These are phyloP conservation scores for Artemia sinica DNA, from an alignment of 2,888 invertebrate genomes.

Conservation along the genomic window DNA sequence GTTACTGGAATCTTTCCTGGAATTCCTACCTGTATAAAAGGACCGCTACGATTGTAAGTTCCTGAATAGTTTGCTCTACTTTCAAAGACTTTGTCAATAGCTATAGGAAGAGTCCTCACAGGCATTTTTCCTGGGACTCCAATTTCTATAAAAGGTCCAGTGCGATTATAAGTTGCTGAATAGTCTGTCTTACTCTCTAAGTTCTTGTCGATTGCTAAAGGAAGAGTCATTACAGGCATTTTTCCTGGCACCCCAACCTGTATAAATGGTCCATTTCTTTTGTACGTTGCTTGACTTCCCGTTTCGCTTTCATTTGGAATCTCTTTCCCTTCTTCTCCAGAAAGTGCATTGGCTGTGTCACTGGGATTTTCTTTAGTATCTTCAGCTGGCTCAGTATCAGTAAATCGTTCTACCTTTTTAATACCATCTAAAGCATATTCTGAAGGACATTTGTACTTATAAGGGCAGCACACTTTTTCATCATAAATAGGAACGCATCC, in stretches of 20 bases:
- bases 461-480: constrained; percentile 7
- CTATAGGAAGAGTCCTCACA: not conserved
- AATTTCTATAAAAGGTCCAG: not conserved
- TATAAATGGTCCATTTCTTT: constrained; percentile 1
- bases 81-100: no score
- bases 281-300: not conserved
- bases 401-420: no score
- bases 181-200: no score
- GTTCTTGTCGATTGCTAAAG: not conserved
- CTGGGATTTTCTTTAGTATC: no score
- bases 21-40: not conserved
- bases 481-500: not conserved
- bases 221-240: not conserved
- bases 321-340: no score
- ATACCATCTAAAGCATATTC: no score
- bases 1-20: not conserved
- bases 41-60: not conserved
- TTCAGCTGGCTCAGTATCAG: no score
- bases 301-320: not conserved
- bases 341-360: no score
- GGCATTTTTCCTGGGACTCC: not conserved
- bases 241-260: constrained; percentile 4
- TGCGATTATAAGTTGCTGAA: not conserved
- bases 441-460: not conserved
- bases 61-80: no score